These are phyloP conservation scores for Perca fluviatilis DNA, from an alignment of 2,113 vertebrate genomes.

Conservation along the genomic window DNA sequence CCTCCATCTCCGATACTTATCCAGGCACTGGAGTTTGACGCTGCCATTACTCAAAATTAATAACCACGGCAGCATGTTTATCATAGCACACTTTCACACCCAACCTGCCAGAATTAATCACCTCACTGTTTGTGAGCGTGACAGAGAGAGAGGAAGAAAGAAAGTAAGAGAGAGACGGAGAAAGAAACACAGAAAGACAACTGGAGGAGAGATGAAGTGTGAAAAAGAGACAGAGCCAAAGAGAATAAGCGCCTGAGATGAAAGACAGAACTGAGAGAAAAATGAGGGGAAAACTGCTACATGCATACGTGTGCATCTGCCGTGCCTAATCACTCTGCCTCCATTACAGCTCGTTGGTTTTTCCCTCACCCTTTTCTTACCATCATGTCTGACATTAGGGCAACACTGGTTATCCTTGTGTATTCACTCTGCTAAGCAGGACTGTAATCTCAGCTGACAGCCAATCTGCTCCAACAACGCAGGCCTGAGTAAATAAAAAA, in stretches of 20 bases:
- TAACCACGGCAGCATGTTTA: slow-evolving; percentile 89
- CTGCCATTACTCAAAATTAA: slow-evolving; percentile 88
- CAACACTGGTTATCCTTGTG: slow-evolving; percentile 63
- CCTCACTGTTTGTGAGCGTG: slow-evolving; percentile 57
- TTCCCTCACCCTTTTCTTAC: slow-evolving; percentile 82
- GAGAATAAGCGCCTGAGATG: slow-evolving; percentile 40
- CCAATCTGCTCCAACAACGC: slow-evolving; percentile 63
- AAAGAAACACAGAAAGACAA: slow-evolving; percentile 43
- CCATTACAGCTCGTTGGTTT: slow-evolving; percentile 56
- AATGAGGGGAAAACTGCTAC: slow-evolving; percentile 47
- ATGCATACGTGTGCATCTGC: slow-evolving; percentile 56
- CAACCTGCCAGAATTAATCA: slow-evolving; percentile 92
- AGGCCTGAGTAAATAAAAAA: slow-evolving; percentile 58
- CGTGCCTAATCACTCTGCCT: slow-evolving; percentile 65
- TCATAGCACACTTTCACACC: slow-evolving; percentile 85
- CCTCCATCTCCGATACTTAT: slow-evolving; percentile 87
- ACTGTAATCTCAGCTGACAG: slow-evolving; percentile 72
- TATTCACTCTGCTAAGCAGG: slow-evolving; percentile 69
- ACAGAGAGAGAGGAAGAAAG: slow-evolving; percentile 18
- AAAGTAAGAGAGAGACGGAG: neutral
- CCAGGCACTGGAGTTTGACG: slow-evolving; percentile 84
- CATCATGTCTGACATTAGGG: slow-evolving; percentile 82
- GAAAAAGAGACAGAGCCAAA: slow-evolving; percentile 52
- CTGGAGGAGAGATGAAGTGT: slow-evolving; percentile 52
- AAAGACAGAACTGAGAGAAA: slow-evolving; percentile 46